phyloP scores from a whole-genome alignment of 2,888 invertebrate species.

The Zhuqinia jingwanae region DNA sequence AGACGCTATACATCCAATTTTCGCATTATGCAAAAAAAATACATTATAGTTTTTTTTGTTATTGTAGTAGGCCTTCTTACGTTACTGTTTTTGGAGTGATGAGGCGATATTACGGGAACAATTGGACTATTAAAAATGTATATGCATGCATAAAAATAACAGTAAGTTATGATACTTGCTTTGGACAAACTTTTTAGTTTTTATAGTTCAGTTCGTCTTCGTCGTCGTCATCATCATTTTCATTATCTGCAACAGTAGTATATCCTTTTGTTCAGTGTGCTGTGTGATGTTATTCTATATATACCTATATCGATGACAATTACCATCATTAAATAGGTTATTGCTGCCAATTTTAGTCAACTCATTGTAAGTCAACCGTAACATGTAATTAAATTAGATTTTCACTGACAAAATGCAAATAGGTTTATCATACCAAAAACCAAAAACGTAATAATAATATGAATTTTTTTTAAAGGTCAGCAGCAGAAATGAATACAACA shows the following conservation, averaged over 20 bases:
- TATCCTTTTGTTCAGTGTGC: background rate
- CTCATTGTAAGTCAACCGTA: too few relatives aligned
- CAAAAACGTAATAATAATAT: background rate
- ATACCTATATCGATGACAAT: background rate
- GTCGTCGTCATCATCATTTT: background rate
- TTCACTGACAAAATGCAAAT: background rate
- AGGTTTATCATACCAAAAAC: background rate
- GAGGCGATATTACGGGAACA: background rate
- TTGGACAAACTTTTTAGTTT: too few relatives aligned
- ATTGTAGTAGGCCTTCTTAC: background rate
- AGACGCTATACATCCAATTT: background rate
- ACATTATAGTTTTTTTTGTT: background rate
- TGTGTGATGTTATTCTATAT: background rate
- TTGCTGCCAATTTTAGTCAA: background rate
- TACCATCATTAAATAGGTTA: background rate
- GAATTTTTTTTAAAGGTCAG: too few relatives aligned
- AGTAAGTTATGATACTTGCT: too few relatives aligned
- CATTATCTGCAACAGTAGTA: background rate
- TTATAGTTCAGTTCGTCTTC: too few relatives aligned
- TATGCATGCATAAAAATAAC: too few relatives aligned
- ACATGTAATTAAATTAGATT: constrained; percentile 4
- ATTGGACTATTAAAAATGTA: background rate
- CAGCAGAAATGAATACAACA: background rate
- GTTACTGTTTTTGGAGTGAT: background rate
- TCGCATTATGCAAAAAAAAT: background rate